phyloP scores from a whole-genome alignment of 2,113 vertebrate genomes.

The Paedocypris sp. region DNA sequence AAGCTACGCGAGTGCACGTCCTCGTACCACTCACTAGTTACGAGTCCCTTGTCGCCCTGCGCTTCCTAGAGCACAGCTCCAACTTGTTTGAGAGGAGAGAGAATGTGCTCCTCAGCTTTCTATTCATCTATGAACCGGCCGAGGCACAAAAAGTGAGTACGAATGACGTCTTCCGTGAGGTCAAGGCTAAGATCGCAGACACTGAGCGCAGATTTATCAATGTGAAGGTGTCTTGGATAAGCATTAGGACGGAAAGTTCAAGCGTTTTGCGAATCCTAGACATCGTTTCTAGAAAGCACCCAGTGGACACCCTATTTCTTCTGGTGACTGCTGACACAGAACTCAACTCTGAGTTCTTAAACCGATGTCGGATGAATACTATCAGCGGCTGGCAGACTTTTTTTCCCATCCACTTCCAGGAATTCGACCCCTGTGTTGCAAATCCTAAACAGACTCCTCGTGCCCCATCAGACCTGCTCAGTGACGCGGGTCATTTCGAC shows the following conservation, averaged over 20 bases:
- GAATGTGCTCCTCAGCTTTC: conserved; percentile 75
- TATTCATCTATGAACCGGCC: conserved; percentile 86
- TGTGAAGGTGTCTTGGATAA: conserved; percentile 90
- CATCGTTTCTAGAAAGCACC: conserved; percentile 92
- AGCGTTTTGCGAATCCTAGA: conserved; percentile 89
- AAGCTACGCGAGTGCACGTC: conserved; percentile 84
- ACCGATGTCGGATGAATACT: conserved; percentile 94
- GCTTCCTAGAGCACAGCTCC: conserved; percentile 70
- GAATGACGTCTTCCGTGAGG: conserved; percentile 75
- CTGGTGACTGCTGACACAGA: conserved; percentile 70
- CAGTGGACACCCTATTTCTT: conserved; percentile 86
- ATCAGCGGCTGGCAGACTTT: conserved; percentile 97
- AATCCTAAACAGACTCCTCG: conserved; percentile 67
- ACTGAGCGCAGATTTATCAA: conserved; percentile 72
- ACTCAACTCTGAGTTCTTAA: conserved; percentile 79
- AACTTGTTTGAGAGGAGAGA: conserved; percentile 77
- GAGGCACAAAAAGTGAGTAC: conserved; percentile 86
- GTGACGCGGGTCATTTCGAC: conserved; percentile 82
- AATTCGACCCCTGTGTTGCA: conserved; percentile 77
- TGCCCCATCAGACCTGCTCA: conserved; percentile 62
- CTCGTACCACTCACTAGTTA: conserved; percentile 73
- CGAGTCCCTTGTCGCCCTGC: conserved; percentile 58
- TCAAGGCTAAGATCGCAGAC: conserved; percentile 73
- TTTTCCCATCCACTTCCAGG: conserved; percentile 95
- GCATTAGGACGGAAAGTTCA: conserved; percentile 81